These are phyloP conservation scores for Paramormyrops kingsleyae DNA, from an alignment of 2,113 vertebrate species.

Conservation along the genomic window DNA sequence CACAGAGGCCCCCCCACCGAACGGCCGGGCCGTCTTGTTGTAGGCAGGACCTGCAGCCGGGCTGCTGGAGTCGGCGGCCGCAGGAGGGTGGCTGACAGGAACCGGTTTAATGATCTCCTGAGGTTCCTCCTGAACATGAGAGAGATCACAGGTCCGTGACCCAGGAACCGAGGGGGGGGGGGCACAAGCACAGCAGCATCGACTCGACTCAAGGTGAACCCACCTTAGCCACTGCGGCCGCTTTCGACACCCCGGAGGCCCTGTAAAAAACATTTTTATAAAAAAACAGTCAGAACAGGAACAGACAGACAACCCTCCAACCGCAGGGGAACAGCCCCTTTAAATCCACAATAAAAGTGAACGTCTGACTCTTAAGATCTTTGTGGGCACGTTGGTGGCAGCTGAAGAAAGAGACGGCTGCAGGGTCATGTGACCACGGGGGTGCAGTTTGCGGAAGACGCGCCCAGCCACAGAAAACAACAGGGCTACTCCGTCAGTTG, in stretches of 20 bases:
- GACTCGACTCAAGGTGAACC: slow-evolving; percentile 29
- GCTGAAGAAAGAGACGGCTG: not conserved
- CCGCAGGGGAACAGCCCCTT: not conserved
- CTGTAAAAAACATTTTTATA: slow-evolving; percentile 49
- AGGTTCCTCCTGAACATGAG: slow-evolving; percentile 70
- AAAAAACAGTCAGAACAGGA: not conserved
- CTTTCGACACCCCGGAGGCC: slow-evolving; percentile 56
- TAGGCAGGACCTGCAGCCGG: slow-evolving; percentile 67
- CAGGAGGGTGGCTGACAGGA: slow-evolving; percentile 72
- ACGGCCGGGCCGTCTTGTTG: slow-evolving; percentile 91
- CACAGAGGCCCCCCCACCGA: slow-evolving; percentile 53
- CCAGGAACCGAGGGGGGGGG: slow-evolving; percentile 42
- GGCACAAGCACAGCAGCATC: slow-evolving; percentile 39
- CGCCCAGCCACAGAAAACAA: not conserved
- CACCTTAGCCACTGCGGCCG: slow-evolving; percentile 70
- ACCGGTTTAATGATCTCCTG: slow-evolving; percentile 92
- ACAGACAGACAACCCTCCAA: not conserved
- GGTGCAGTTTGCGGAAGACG: not conserved
- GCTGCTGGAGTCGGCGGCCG: slow-evolving; percentile 54
- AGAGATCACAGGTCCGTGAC: slow-evolving; percentile 52
- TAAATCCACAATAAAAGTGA: not conserved
- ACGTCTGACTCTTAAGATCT: not conserved
- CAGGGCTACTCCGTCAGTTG: not conserved
- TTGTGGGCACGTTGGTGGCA: not conserved
- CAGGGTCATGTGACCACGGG: not conserved